phyloP scores from a whole-genome alignment of 2,113 vertebrate species.

The Thymallus thymallus region DNA sequence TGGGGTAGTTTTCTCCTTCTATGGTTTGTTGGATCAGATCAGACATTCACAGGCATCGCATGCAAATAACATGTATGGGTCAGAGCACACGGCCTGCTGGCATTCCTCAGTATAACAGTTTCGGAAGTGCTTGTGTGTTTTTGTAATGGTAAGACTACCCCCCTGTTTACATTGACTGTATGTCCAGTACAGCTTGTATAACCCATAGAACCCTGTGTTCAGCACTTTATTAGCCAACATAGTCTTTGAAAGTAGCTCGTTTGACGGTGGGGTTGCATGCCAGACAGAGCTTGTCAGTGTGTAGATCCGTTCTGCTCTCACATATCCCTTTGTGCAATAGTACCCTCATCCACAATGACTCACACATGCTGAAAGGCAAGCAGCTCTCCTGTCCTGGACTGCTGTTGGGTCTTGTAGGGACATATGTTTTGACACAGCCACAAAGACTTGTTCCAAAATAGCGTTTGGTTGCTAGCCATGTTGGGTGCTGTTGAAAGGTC shows the following conservation, averaged over 20 bases:
- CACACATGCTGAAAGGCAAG: background rate
- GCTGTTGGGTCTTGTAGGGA: background rate
- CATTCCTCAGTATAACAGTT: no score
- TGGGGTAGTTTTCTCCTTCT: background rate
- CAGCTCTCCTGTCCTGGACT: background rate
- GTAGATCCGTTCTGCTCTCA: background rate
- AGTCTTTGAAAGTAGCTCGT: background rate
- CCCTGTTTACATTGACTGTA: background rate
- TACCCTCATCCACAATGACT: background rate
- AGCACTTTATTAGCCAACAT: background rate
- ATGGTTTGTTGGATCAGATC: background rate
- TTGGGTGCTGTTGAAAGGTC: background rate
- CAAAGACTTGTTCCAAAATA: conserved; percentile 9
- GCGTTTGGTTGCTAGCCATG: background rate
- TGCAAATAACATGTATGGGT: background rate
- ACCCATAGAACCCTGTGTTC: no score
- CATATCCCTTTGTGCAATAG: background rate
- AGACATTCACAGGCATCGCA: background rate
- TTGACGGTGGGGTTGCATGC: no score
- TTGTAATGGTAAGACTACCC: background rate
- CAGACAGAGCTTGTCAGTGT: no score
- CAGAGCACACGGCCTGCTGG: background rate
- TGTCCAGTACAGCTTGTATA: background rate
- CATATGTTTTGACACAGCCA: conserved; percentile 8
- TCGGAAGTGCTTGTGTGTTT: background rate